Evolutionary conservation across 1,140 invertebrate genomes (phyloP).

Genomic region (Homalodisca vitripennis): DNA sequence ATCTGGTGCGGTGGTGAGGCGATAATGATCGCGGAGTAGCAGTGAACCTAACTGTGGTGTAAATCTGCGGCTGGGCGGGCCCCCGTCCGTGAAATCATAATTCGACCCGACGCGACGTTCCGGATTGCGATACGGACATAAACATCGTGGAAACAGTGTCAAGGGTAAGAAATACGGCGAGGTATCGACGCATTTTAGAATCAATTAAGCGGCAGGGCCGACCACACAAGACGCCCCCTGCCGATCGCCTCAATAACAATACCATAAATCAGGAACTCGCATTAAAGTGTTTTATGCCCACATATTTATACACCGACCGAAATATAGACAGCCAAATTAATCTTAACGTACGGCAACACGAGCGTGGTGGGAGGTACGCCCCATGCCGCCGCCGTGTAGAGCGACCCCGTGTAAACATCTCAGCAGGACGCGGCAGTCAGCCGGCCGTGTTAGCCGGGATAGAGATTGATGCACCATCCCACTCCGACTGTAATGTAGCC

Average conservation of each 20-base stretch:
- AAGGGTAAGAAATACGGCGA: not conserved
- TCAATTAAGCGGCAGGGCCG: not conserved
- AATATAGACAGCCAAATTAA: no score
- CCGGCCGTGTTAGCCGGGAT: no score
- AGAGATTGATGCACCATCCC: no score
- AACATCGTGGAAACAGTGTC: conserved; percentile 13
- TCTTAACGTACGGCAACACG: not conserved
- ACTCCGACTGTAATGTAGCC: no score
- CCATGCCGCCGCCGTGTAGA: no score
- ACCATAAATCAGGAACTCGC: conserved; percentile 7
- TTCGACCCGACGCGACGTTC: conserved; percentile 9
- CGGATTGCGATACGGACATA: no score
- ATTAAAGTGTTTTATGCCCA: conserved; percentile 15
- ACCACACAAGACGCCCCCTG: conserved; percentile 5
- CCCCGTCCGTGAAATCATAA: conserved; percentile 7
- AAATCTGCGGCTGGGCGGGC: not conserved
- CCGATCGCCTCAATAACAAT: conserved; percentile 8
- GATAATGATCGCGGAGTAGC: not conserved
- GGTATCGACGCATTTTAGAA: not conserved
- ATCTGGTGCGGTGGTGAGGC: not conserved
- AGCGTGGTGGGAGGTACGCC: no score
- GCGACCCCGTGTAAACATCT: no score
- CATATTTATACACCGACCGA: not conserved
- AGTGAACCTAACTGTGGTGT: not conserved
- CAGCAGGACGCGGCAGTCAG: no score